Evolutionary conservation across 35 echinoderm and acorn worm species (phyloP), one percentile per base, ranked within the genome.

Genomic region (Apostichopus californicus): DNA sequence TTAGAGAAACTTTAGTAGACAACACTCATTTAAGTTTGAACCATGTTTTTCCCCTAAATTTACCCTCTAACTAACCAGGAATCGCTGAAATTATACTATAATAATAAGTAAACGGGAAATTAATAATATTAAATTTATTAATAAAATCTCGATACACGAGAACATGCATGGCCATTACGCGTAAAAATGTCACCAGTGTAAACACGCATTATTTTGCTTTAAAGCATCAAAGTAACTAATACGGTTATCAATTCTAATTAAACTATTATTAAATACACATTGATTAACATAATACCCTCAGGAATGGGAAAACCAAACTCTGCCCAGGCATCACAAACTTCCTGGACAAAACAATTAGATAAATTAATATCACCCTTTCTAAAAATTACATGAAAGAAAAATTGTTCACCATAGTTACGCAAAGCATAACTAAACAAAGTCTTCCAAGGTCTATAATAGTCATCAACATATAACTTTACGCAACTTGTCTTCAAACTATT

Each of bases 401-500:
- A 68, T 18, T 11, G 11, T 18, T 18, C 64, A 68, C 64, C 0
- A 18, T 68, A 68, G 18, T 9, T 68, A 11, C 64, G 8, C 18
- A 68, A 9, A 68, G 64, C 64, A 68, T 68, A 68, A 68, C 18
- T 68, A 8, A 68, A 9, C 11, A 8, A 14, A 11, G 64, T 14
- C 18, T 68, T 8, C 64, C 64, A 68, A 4, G 64, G 64, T 14
- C 64, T 4, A 68, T 68, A 68, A 10, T 68, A 14, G 18, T 68
- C 64, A 68, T 17, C 9, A 8, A 18, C 18, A 68, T 8, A 68
- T 18, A 68, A 14, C 18, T 68, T 68, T 68, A 9, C 64, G 11
- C 64, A 68, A 68, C 64, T 68, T 68, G 64, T 68, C 64, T 68
- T 68, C 64, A 68, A 68, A 68, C 64, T 68, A 68, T 68, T 68